Evolutionary conservation across 64 coral and sea anemone genomes (phyloP), one percentile per base, ranked within the genome.

Genomic region (Anthopleura sola): DNA sequence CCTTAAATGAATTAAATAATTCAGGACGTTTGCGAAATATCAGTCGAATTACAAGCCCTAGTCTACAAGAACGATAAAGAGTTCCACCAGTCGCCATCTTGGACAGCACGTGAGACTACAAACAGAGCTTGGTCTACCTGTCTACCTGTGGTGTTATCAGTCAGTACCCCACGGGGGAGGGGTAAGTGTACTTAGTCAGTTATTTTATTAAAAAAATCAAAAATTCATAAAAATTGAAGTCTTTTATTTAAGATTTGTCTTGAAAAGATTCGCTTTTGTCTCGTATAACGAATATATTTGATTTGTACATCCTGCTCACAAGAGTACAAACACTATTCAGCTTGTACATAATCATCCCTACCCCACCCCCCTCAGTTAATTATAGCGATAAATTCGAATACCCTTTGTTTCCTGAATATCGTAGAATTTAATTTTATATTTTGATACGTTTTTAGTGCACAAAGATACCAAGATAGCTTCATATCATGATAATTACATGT

Each of bases 41-140:
- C 0, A 71, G 28, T 28, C 29, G 66, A n/a, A 34, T 0, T 16
- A 32, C 14, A 71, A 71, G 12, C 0, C 66, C 66, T 32, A 32
- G 28, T 14, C 76, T 83, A 12, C 18, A 34, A 31, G n/a, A 83
- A 23, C 82, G 23, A 56, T 24, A 34, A 83, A 49, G 17, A 24
- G 24, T 10, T 83, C 82, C 24, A 49, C 82, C 23, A 34, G 55
- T 51, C 82, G 82, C 82, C 82, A 83, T 83, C 46, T 83, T 83
- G 50, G 47, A 83, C 23, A 79, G 5, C 29, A 71, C n/a, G n/a
- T 23, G 1, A 56, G 28, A 49, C 49, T n/a, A 32, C 26, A 53
- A 53, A 12, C 13, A 53, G 0, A 14, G 6, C 16, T 53, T 53
- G 50, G 50, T 7, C 50, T 53, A 15, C 50, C 50, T 53, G 50